Base-by-base conservation (phyloP, 2,888 invertebrate genomes). In the Peribatodes rhomboidaria region DNA sequence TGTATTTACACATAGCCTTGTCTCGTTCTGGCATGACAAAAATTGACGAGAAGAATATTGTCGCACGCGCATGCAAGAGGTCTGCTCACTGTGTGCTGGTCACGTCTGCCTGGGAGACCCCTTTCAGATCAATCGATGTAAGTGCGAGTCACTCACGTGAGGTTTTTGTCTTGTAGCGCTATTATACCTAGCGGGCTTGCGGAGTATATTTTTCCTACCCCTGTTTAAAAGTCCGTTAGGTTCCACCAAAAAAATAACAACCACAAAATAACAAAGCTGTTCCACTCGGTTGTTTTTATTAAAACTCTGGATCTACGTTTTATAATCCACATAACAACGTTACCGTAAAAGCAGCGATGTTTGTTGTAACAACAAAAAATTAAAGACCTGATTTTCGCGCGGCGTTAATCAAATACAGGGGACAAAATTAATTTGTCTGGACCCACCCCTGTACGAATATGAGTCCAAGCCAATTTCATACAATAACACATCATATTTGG, bases 401-500 rank as follows among this genome's bases (percentile, higher is more conserved):
- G 57, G 56, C 64, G 65, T 68, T 73, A 68, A 67, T 70, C 69
- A 86, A 83, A 84, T 81, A 81, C 72, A n/a, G 79, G 76, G 74
- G 79, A 78, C 80, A 80, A 81, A 84, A 88, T 86, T 84, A 86
- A 86, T 85, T 83, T 82, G 80, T 82, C 78, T 77, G 73, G 71
- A 71, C 74, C 74, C 73, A 74, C 77, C 85, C 79, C 77, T 75
- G 69, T 71, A 55, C 63, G 68, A 63, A 69, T 71, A 55, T 63
- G 68, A 63, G 73, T 77, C 81, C 83, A 75, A 80, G 76, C 78
- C 87, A 89, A 90, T 90, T 88, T 88, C 85, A 83, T 85, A 89
- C 80, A 90, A 89, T 83, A 90, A 89, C 88, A 89, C 77, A 73
- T 80, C 77, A 78, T 82, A 83, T 84, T 84, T 85, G 83, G 82